Evolutionary conservation across 1,140 invertebrate genomes (phyloP), one percentile per base, ranked within the genome.

Genomic region (Ceratosolen solmsi): DNA sequence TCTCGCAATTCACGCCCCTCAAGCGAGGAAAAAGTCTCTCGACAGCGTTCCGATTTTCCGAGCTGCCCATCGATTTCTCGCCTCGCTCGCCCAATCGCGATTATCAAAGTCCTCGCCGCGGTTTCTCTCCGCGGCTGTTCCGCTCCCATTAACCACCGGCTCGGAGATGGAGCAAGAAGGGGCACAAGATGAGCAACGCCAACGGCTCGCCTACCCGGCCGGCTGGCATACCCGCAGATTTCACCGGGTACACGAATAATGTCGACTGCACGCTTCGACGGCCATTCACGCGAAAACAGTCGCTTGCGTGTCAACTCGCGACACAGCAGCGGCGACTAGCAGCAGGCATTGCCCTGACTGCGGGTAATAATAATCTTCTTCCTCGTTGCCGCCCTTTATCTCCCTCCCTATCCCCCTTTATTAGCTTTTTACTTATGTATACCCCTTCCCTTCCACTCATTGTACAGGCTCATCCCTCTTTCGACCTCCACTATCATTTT

Each of bases 311-410:
- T 86, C 86, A 87, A 86, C 87, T 84, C 83, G 84, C 84, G 83
- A 87, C 84, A 85, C 84, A 86, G 84, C n/a, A n/a, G 83, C 85
- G 83, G 76, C 74, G 70, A 76, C 83, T 22, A 41, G 30, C 27
- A 51, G 25, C 17, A 22, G 80, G 78, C 68, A 82, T 15, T 58
- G 49, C 71, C 71, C 25, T 20, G 1, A 83, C 86, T 86, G 84
- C 77, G 87, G 86, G 84, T 88, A 88, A 87, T 88, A 88, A 87
- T 87, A 86, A 87, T 86, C 86, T 87, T 87, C 86, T 87, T 86
- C 86, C 84, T 84, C 83, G 58, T 17, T 77, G 63, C 41, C 17
- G 22, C 25, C 38, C 27, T n/a, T 46, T 46, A 20, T 4, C 46
- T 49, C 46, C 38, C 22, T 33, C 49, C 49, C n/a, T n/a, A n/a